Conservation (phyloP, 2,113 vertebrate genomes). For the Atrichornis clamosus region DNA sequence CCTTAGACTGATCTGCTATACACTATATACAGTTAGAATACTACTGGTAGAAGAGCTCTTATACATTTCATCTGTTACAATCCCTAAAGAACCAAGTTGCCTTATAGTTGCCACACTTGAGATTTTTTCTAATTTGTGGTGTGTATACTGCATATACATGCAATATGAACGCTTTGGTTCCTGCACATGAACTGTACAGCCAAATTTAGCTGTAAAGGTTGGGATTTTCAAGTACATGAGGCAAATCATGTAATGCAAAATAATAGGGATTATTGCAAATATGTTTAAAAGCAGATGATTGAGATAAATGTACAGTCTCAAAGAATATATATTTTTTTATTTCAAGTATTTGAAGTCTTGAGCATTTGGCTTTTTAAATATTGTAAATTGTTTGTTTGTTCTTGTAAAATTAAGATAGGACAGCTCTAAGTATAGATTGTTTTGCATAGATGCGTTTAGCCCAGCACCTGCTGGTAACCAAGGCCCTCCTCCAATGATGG, state of each 20-base stretch:
- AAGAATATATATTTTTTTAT: constrained; percentile 48
- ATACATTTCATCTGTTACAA: background rate
- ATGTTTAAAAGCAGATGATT: constrained; percentile 55
- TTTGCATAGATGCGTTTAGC: constrained; percentile 97
- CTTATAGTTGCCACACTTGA: background rate
- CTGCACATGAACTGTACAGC: background rate
- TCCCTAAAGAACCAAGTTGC: background rate
- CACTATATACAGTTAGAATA: background rate
- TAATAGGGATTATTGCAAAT: background rate
- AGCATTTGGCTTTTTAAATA: constrained; percentile 58
- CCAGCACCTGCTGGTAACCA: constrained; percentile 90
- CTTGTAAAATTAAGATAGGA: constrained; percentile 75
- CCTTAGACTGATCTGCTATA: background rate
- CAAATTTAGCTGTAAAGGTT: background rate
- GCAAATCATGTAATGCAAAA: background rate
- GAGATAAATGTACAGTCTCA: constrained; percentile 71
- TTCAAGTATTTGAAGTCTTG: constrained; percentile 51
- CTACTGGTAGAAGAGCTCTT: background rate
- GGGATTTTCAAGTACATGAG: background rate
- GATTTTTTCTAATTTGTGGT: background rate
- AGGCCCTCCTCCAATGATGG: constrained; percentile 96
- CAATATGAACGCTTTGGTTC: background rate
- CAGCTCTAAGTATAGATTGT: constrained; percentile 87
- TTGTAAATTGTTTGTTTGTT: constrained; percentile 72
- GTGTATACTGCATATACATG: background rate